These are phyloP conservation scores for Peromyscus attwateri DNA, from an alignment of 2,797 vertebrate genomes.

Conservation along the genomic window DNA sequence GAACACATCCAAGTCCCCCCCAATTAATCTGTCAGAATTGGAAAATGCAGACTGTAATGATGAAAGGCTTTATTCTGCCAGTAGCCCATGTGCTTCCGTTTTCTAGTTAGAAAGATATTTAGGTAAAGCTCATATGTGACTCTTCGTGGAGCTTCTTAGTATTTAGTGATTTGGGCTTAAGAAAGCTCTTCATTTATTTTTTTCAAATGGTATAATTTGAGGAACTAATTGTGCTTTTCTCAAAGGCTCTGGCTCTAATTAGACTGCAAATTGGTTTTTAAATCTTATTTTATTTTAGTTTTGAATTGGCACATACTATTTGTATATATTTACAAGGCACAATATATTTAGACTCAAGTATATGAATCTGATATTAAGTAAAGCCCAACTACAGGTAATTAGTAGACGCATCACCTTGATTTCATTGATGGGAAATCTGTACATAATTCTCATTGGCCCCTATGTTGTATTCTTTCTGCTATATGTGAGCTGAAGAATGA, in stretches of 20 bases:
- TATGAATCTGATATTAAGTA: background rate
- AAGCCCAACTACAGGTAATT: background rate
- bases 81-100: constrained; percentile 46
- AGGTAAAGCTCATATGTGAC: constrained; percentile 28
- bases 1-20: constrained; percentile 52
- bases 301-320: background rate
- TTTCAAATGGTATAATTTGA: background rate
- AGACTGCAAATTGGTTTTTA: background rate
- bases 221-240: constrained; percentile 13
- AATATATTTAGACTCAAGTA: background rate
- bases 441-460: background rate
- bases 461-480: background rate
- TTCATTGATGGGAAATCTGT: constrained; percentile 40
- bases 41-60: constrained; percentile 59
- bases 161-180: constrained; percentile 56
- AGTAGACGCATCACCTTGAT: background rate
- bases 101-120: constrained; percentile 69
- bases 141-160: constrained; percentile 60
- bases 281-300: background rate
- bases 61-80: constrained; percentile 75
- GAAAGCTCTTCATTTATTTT: constrained; percentile 64
- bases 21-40: constrained; percentile 63
- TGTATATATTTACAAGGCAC: background rate
- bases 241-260: constrained; percentile 52
- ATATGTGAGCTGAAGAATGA: constrained; percentile 61